A percentile compares a stretch with the other conserved stretches of the same genome.
Conservation (phyloP, 2,113 vertebrate species). For the Limanda limanda region DNA sequence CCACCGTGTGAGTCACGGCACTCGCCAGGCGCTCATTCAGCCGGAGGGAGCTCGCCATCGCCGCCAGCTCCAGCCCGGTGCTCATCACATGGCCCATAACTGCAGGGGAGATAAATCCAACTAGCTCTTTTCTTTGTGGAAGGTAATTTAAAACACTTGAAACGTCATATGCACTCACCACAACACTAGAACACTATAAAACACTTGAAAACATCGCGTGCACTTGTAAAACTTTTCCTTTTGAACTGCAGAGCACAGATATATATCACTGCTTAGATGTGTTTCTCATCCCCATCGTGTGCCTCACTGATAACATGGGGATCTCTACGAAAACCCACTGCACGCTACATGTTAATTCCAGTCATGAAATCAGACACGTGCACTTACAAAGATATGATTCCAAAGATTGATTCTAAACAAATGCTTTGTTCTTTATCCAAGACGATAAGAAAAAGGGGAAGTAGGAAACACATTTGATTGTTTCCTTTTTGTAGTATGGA, state of each 20-base stretch:
- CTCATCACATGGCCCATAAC: conserved; percentile 92
- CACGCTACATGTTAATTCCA: background rate
- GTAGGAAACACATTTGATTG: background rate
- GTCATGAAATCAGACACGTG: background rate
- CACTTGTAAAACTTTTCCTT: background rate
- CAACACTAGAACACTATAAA: background rate
- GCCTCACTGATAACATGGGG: background rate
- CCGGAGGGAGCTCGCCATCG: conserved; percentile 81
- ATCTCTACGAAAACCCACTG: background rate
- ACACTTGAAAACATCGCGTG: background rate
- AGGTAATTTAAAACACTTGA: background rate
- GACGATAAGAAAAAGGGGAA: background rate
- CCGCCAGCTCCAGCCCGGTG: conserved; percentile 88
- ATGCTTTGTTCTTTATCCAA: conserved; percentile 13
- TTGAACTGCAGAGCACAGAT: background rate
- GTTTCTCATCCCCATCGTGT: background rate
- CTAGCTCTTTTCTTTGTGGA: background rate
- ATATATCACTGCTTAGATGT: background rate
- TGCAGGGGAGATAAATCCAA: conserved; percentile 57
- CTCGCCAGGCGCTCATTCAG: conserved; percentile 83
- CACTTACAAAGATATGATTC: background rate
- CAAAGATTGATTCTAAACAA: background rate
- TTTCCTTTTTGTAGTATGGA: background rate
- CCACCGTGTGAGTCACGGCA: conserved; percentile 82
- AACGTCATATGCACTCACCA: too few relatives aligned